Evolutionary conservation across 2,888 invertebrate genomes (phyloP).

Genomic region (Orthosia gracilis): DNA sequence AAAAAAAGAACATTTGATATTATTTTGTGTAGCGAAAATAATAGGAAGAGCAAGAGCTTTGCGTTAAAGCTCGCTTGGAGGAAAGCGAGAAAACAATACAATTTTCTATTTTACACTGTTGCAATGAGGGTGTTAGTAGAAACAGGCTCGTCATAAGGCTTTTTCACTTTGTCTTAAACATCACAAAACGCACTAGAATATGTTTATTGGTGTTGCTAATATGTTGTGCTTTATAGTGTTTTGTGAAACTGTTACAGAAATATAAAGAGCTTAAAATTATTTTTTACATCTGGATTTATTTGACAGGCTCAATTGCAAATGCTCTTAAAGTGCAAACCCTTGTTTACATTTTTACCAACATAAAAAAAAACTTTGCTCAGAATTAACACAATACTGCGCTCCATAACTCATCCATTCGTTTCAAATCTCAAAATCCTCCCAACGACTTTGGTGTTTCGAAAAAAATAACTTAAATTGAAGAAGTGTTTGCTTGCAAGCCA

Average conservation of each 20-base stretch:
- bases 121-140: no score
- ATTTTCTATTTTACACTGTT: no score
- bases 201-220: no score
- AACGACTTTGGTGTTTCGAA: conserved; percentile 56
- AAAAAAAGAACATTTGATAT: not conserved
- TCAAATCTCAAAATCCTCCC: conserved; percentile 28
- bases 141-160: no score
- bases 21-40: not conserved
- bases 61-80: no score
- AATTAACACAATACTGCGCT: conserved; percentile 41
- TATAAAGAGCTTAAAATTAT: not conserved
- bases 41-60: no score
- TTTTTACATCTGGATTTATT: not conserved
- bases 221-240: no score
- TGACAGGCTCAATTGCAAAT: conserved; percentile 4
- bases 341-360: conserved; percentile 31
- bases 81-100: no score
- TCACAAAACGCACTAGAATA: no score
- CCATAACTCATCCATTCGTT: conserved; percentile 54
- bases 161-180: no score
- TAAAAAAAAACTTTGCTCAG: conserved; percentile 38
- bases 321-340: conserved; percentile 34
- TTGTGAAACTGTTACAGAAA: not conserved
- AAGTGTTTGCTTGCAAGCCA: conserved; percentile 21
- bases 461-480: conserved; percentile 37